Conservation (phyloP, 2,797 vertebrate genomes). For the Yasuhikotakia modesta region DNA sequence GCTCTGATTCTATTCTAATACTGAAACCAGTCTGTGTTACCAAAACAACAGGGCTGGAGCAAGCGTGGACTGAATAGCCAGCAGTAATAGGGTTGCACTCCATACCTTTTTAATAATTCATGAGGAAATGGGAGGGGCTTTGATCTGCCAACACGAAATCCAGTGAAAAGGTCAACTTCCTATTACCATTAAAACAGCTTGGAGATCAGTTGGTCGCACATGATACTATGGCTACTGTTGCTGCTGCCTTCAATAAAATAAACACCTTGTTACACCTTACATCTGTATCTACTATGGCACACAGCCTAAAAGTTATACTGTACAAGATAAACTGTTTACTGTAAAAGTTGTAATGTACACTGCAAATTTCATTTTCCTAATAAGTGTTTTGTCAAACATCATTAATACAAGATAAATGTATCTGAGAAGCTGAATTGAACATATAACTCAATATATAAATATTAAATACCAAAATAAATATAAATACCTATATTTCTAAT, state of each 20-base stretch:
- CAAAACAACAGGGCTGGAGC: constrained; percentile 9
- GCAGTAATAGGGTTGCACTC: neutral
- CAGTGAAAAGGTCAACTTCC: neutral
- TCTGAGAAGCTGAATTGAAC: too few species aligned
- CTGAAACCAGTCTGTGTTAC: constrained; percentile 31
- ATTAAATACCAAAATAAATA: too few species aligned
- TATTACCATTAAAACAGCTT: constrained; percentile 1
- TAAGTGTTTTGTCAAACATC: too few species aligned
- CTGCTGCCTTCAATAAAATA: neutral
- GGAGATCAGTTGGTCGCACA: neutral
- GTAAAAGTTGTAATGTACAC: too few species aligned
- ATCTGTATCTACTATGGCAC: neutral
- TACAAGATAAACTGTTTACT: too few species aligned
- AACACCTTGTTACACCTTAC: neutral
- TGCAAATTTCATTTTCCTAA: too few species aligned
- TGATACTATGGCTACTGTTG: neutral
- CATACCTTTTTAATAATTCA: constrained; percentile 12
- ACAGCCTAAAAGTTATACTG: too few species aligned
- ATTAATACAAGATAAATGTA: too few species aligned
- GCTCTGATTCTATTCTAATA: constrained; percentile 38
- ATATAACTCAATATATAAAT: too few species aligned
- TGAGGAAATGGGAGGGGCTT: constrained; percentile 10
- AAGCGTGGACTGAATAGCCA: neutral
- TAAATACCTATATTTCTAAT: too few species aligned
- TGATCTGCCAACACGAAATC: constrained; percentile 3